A percentile compares a stretch with the other conserved stretches of the same genome.
Conservation (phyloP, 1,140 invertebrate species). For the Psilanteris sp. region DNA sequence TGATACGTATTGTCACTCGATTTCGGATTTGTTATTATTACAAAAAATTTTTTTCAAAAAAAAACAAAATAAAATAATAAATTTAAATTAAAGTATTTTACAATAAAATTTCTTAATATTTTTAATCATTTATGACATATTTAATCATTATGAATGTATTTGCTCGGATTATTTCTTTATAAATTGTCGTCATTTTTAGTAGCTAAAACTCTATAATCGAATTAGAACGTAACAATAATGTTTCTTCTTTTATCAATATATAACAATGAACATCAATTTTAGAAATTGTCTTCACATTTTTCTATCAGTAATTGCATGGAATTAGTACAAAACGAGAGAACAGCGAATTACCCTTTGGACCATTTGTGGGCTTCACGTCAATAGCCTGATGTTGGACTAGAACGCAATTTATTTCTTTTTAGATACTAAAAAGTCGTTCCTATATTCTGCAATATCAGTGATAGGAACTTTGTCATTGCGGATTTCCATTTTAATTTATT, state of each 20-base stretch:
- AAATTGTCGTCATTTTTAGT: too few relatives aligned
- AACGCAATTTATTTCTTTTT: slow-evolving; percentile 32
- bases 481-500: too few relatives aligned
- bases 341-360: slow-evolving; percentile 41
- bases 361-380: slow-evolving; percentile 42
- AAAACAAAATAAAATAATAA: too few relatives aligned
- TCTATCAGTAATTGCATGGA: slow-evolving; percentile 48
- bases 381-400: slow-evolving; percentile 24
- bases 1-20: slow-evolving; percentile 52
- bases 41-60: too few relatives aligned
- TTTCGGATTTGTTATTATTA: slow-evolving; percentile 15
- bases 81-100: too few relatives aligned
- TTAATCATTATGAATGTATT: too few relatives aligned
- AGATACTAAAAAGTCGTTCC: slow-evolving; percentile 4
- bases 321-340: slow-evolving; percentile 47
- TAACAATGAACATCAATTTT: slow-evolving; percentile 53
- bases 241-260: slow-evolving; percentile 18
- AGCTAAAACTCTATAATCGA: slow-evolving; percentile 45
- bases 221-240: slow-evolving; percentile 40
- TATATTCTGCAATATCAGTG: slow-evolving; percentile 22
- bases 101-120: too few relatives aligned
- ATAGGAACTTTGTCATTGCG: too few relatives aligned
- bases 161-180: too few relatives aligned
- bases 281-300: slow-evolving; percentile 47
- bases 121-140: too few relatives aligned